Evolutionary conservation across 2,888 invertebrate species (phyloP).

Genomic region (Baronia brevicornis): DNA sequence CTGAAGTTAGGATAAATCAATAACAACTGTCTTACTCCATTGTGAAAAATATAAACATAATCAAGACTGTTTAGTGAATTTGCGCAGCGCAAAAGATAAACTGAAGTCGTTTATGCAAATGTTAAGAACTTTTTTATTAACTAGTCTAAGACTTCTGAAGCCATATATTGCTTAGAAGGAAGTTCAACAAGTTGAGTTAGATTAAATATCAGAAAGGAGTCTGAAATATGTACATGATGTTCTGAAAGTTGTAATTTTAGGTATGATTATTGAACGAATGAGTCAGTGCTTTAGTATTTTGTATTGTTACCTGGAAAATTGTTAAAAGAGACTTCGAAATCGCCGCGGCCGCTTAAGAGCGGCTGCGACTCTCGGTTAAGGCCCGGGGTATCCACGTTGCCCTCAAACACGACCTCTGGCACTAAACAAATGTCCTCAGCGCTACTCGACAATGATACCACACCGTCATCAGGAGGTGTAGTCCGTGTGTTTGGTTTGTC

Average conservation of each 20-base stretch:
- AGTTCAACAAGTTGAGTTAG: slow-evolving; percentile 35
- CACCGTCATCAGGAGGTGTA: slow-evolving; percentile 73
- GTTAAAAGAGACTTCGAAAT: slow-evolving; percentile 85
- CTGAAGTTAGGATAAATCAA: slow-evolving; percentile 49
- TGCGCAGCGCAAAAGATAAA: slow-evolving; percentile 35
- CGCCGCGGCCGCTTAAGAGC: slow-evolving; percentile 88
- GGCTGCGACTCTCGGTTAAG: slow-evolving; percentile 95
- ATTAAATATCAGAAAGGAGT: slow-evolving; percentile 17
- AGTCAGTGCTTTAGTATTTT: slow-evolving; percentile 26
- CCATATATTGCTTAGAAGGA: slow-evolving; percentile 33
- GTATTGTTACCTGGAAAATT: slow-evolving; percentile 85
- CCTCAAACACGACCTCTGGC: slow-evolving; percentile 89
- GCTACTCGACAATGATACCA: slow-evolving; percentile 76
- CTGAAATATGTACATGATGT: slow-evolving; percentile 19
- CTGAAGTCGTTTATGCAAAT: slow-evolving; percentile 21
- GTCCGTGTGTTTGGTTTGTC: slow-evolving; percentile 67
- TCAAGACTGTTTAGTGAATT: slow-evolving; percentile 25
- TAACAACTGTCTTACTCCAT: slow-evolving; percentile 27
- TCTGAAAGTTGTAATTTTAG: slow-evolving; percentile 1
- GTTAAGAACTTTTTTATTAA: slow-evolving; percentile 13
- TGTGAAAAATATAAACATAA: slow-evolving; percentile 26
- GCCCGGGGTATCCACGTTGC: slow-evolving; percentile 88
- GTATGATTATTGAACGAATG: slow-evolving; percentile 18
- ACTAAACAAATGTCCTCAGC: slow-evolving; percentile 84
- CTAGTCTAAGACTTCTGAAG: slow-evolving; percentile 28